Conservation (phyloP, 1,140 invertebrate genomes). For the Palaemon carinicauda region DNA sequence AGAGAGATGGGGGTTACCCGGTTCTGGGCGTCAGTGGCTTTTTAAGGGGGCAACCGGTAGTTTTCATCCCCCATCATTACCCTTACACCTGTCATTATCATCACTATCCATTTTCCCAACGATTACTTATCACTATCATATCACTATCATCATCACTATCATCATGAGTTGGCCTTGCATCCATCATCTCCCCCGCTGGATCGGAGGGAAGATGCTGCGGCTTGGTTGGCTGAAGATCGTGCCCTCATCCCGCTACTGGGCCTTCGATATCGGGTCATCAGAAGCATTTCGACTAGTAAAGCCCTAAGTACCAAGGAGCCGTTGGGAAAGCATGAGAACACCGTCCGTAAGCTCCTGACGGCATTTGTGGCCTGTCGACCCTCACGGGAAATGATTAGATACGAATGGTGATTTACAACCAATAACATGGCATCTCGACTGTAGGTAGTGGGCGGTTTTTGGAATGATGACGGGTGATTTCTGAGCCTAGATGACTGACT, state of each 20-base stretch:
- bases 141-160: constrained; percentile 35
- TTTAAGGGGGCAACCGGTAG: constrained; percentile 30
- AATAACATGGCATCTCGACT: constrained; percentile 27
- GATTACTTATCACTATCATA: constrained; percentile 36
- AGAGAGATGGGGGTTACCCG: not conserved
- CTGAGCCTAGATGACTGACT: constrained; percentile 31
- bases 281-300: not conserved
- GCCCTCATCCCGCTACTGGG: constrained; percentile 13
- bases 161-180: constrained; percentile 21
- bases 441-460: constrained; percentile 28
- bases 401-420: constrained; percentile 23
- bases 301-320: constrained; percentile 12
- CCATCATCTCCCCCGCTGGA: not conserved
- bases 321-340: not conserved
- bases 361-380: not conserved
- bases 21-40: not conserved
- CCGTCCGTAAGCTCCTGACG: not conserved
- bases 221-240: not conserved
- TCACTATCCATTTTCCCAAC: constrained; percentile 36
- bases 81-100: constrained; percentile 34
- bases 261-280: not conserved
- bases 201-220: not conserved
- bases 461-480: constrained; percentile 39
- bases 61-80: constrained; percentile 31
- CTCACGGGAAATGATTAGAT: constrained; percentile 26